phyloP scores from a whole-genome alignment of 2,888 invertebrate species.

The Drosophila infuscata region DNA sequence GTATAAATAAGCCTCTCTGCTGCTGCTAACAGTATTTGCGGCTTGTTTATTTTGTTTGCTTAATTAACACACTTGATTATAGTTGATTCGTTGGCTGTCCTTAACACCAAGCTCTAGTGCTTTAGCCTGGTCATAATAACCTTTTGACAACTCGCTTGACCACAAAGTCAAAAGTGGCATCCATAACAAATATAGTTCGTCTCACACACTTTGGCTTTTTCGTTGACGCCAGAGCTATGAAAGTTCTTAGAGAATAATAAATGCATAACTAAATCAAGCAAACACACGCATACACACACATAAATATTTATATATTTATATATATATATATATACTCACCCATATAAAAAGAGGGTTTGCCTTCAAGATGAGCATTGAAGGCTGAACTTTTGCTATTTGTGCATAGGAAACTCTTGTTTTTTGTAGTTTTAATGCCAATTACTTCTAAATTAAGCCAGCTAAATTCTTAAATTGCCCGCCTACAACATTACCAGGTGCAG shows the following conservation, averaged over 20 bases:
- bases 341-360: slow-evolving; percentile 28
- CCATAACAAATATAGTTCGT: slow-evolving; percentile 55
- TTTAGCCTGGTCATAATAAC: slow-evolving; percentile 20
- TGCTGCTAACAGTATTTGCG: neutral
- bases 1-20: neutral
- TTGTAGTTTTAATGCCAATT: slow-evolving; percentile 70
- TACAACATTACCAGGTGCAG: slow-evolving; percentile 52
- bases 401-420: slow-evolving; percentile 66
- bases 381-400: slow-evolving; percentile 69
- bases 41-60: neutral
- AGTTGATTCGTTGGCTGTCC: slow-evolving; percentile 9
- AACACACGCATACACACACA: slow-evolving; percentile 1
- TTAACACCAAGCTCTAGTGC: neutral
- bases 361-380: slow-evolving; percentile 56
- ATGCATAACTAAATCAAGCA: slow-evolving; percentile 69
- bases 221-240: slow-evolving; percentile 29
- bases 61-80: slow-evolving; percentile 17
- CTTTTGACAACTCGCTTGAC: slow-evolving; percentile 44
- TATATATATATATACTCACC: too few relatives aligned
- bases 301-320: too few relatives aligned
- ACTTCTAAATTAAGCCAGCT: slow-evolving; percentile 67
- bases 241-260: slow-evolving; percentile 63
- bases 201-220: slow-evolving; percentile 24
- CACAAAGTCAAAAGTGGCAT: slow-evolving; percentile 40
- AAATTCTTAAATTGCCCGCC: slow-evolving; percentile 49